Percentiles rank a stretch among this genome's conserved stretches.
Evolutionary conservation across 2,797 vertebrate species (phyloP).

Genomic region (Acipenser oxyrinchus): DNA sequence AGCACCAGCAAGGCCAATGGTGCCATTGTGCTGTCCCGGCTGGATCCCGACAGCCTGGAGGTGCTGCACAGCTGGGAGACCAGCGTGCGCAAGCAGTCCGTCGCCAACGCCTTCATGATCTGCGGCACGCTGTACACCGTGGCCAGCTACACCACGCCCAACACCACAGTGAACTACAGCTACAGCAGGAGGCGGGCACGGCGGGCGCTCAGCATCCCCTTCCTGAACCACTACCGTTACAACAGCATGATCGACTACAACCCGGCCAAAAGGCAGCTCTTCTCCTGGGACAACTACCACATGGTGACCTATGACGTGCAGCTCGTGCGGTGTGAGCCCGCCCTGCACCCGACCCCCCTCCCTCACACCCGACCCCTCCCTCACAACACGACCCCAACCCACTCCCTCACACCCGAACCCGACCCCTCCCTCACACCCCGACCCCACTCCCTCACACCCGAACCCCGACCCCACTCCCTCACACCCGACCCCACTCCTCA

Average conservation of each 20-base stretch:
- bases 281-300: constrained; percentile 89
- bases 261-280: constrained; percentile 73
- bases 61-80: constrained; percentile 77
- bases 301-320: constrained; percentile 80
- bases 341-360: too few relatives aligned
- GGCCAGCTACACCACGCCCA: constrained; percentile 70
- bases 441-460: too few relatives aligned
- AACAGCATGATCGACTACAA: constrained; percentile 93
- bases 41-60: constrained; percentile 75
- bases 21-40: constrained; percentile 75
- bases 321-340: constrained; percentile 41
- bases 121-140: constrained; percentile 83
- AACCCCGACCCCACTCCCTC: too few relatives aligned
- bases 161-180: constrained; percentile 72
- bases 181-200: constrained; percentile 59
- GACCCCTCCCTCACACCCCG: too few relatives aligned
- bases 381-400: too few relatives aligned
- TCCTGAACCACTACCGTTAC: constrained; percentile 77
- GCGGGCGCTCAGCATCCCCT: constrained; percentile 63
- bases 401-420: too few relatives aligned
- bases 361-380: too few relatives aligned
- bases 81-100: constrained; percentile 75
- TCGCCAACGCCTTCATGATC: constrained; percentile 86
- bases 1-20: constrained; percentile 82
- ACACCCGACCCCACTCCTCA: too few relatives aligned